Evolutionary conservation across 2,113 vertebrate genomes (phyloP).

Genomic region (Tyto alba): DNA sequence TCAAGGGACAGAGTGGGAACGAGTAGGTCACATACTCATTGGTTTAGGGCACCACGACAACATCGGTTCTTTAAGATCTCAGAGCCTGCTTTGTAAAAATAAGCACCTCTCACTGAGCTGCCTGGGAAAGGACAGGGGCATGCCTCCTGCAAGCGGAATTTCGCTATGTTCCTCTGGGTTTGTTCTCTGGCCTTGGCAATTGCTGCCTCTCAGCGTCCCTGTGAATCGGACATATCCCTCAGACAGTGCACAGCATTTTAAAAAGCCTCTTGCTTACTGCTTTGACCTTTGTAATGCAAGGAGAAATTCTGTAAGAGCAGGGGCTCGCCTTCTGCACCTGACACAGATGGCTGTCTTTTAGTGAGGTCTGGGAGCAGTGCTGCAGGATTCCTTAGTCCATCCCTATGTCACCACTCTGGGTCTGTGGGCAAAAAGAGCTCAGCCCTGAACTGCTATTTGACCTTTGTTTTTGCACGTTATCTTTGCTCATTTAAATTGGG

Average conservation of each 20-base stretch:
- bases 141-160: not conserved
- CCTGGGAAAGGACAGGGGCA: constrained; percentile 38
- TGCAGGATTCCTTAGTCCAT: not conserved
- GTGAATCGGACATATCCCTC: not conserved
- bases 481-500: not conserved
- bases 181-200: not conserved
- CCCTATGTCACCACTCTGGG: fast-evolving
- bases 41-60: constrained; percentile 44
- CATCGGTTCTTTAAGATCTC: constrained; percentile 29
- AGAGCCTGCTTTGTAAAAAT: constrained; percentile 51
- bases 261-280: not conserved
- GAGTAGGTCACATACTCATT: constrained; percentile 55
- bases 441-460: not conserved
- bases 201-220: not conserved
- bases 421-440: not conserved
- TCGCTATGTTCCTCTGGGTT: not conserved
- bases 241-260: not conserved
- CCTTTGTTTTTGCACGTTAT: not conserved
- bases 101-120: constrained; percentile 45
- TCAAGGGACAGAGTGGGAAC: constrained; percentile 49
- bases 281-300: not conserved
- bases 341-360: not conserved
- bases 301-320: not conserved
- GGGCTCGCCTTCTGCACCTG: not conserved
- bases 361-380: not conserved